These are phyloP conservation scores for Hemiprocne comata DNA, from an alignment of 2,113 vertebrate genomes.

Conservation along the genomic window DNA sequence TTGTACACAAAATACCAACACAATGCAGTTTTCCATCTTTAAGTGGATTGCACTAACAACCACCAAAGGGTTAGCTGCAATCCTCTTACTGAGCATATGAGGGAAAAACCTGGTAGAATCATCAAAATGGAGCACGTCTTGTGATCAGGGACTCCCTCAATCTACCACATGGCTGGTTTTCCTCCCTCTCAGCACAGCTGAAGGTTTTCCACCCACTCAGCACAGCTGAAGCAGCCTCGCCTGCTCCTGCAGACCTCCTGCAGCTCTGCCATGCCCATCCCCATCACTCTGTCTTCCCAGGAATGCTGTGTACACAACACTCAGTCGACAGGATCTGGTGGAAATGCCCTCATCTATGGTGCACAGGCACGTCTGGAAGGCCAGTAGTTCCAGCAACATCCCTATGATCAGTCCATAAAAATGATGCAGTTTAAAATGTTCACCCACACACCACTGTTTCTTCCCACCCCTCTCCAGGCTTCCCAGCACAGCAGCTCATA, in stretches of 20 bases:
- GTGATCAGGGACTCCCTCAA: background rate
- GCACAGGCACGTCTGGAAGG: background rate
- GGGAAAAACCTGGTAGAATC: background rate
- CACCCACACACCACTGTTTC: background rate
- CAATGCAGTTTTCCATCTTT: background rate
- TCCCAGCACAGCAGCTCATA: background rate
- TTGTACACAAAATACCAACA: background rate
- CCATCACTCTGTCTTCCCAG: background rate
- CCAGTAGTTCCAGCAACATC: background rate
- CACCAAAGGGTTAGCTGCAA: background rate
- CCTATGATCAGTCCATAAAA: fast-evolving
- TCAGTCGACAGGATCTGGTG: background rate
- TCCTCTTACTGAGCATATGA: background rate
- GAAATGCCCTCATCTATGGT: background rate
- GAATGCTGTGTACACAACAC: fast-evolving
- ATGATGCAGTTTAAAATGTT: background rate
- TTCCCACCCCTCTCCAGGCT: background rate
- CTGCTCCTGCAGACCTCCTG: background rate
- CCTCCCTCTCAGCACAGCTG: background rate
- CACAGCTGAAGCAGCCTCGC: background rate
- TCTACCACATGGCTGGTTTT: background rate
- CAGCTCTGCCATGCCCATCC: background rate
- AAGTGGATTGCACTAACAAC: background rate
- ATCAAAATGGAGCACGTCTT: fast-evolving
- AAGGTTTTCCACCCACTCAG: background rate